Base-by-base conservation (phyloP, 2,888 invertebrate species). In the Congeria kusceri region DNA sequence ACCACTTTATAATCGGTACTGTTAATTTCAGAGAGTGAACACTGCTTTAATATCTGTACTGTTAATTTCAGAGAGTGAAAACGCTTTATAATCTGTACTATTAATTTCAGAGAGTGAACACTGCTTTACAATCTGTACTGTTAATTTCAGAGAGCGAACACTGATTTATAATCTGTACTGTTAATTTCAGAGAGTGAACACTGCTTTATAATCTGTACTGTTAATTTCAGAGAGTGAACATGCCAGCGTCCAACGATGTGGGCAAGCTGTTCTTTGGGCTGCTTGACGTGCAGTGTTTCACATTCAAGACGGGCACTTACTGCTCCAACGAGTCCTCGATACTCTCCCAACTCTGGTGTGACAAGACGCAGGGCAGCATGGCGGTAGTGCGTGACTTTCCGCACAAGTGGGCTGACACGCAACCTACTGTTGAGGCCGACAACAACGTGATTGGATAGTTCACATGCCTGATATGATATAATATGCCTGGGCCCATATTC, bases 261-360 rank as follows among this genome's bases (percentile, higher is more conserved):
- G 87, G 87, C 13, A 72, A 82, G 1, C 65, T 85, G 28, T 87
- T 87, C 71, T 87, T 86, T 57, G 87, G 86, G 1, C 61, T 86
- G 25, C 69, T 87, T 32, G 77, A 81, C 61, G 86, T 87, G 1
- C 81, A 87, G 59, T 87, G 87, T 64, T 86, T 87, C 72, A 81
- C 69, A 5, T 86, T 87, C 59, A 53, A 86, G 63, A 32, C 74
- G 25, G 86, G 86, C 0, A 11, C 65, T 39, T 86, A 86, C 64
- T 87, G 87, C 57, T 72, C 67, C 23, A 75, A 83, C 27, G 77
- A 77, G 61, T 63, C 59, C 18, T 80, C 77, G 4, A 77, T 86
- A 39, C 66, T 84, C 46, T 76, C 85, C 5, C 76, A 82, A 15
- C 82, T 87, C 3, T 86, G 84, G 84, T 88, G 87, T 47, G 67